Base-by-base conservation (phyloP, 2,113 vertebrate species). In the Platycercus adscitus region DNA sequence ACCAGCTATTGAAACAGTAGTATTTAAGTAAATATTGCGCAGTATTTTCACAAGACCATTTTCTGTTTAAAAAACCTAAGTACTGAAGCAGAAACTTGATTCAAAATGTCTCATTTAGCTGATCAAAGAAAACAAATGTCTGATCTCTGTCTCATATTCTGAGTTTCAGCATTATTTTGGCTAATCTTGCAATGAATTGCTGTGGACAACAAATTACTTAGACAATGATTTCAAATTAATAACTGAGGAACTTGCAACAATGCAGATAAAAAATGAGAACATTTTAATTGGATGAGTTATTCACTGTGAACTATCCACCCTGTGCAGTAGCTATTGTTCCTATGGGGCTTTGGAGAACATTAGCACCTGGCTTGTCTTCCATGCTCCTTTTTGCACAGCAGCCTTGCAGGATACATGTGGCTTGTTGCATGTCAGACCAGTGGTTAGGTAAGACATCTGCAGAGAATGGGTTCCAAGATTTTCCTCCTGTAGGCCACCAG, bases 11-110 rank as follows among this genome's bases (percentile, higher is more conserved):
- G 56, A 96, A 95, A 94, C 41, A 81, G 47, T 37, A 75, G 39
- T 81, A 64, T 93, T 94, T 84, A 69, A 91, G 49, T 92, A 91
- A 94, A 95, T 82, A 92, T n/a, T 80, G 82, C 18, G 35, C 33
- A 64, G 20, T 76, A 46, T 95, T 96, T 96, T 86, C 43, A 60
- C 56, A 91, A 73, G 37, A 29, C 52, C 49, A 65, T 89, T 91
- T 96, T 92, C 37, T 93, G 9, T 87, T 94, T 91, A 37, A 61
- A 76, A 95, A 89, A 24, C 33, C 52, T 73, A 87, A 86, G 66
- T 72, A 82, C 49, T 66, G 53, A 87, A 79, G 49, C 25, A 92
- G 65, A 92, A 77, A 55, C 70, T 61, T 91, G 53, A 69, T 92
- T 86, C 46, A 84, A 71, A 93, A 81, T 84, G 52, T 84, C 86